phyloP scores from a whole-genome alignment of 2,113 vertebrate genomes.

The Circaetus gallicus region DNA sequence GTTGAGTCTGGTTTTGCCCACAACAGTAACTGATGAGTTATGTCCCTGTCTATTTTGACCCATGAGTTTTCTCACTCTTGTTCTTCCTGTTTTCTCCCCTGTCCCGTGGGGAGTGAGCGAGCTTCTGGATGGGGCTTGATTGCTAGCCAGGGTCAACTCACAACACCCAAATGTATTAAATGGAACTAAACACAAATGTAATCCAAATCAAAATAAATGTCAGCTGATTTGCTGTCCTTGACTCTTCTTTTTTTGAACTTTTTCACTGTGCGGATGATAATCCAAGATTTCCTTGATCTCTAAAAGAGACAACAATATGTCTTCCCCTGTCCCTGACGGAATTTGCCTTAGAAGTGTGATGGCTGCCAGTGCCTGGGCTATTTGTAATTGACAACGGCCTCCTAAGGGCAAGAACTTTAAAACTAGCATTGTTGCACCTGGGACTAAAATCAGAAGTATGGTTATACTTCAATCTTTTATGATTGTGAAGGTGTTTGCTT shows the following conservation, averaged over 20 bases:
- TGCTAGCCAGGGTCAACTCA: neutral
- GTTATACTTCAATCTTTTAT: neutral
- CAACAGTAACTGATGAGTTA: neutral
- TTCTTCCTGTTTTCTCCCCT: neutral
- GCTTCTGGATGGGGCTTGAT: neutral
- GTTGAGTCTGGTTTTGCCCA: neutral
- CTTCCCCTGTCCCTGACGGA: neutral
- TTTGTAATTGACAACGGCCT: neutral
- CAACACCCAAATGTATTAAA: neutral
- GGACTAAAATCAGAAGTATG: neutral
- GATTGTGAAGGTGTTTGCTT: neutral
- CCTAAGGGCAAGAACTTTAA: neutral
- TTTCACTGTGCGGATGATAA: neutral
- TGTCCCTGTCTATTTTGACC: neutral
- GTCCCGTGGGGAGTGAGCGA: rapidly evolving
- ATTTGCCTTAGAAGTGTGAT: neutral
- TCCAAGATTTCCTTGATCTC: neutral
- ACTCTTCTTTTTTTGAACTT: neutral
- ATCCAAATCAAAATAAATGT: neutral
- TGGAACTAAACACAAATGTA: neutral
- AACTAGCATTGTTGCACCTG: neutral
- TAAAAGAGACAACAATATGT: neutral
- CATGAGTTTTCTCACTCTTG: neutral
- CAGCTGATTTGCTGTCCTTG: neutral
- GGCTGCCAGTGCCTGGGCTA: neutral